These are phyloP conservation scores for Sebastes trivittatus DNA, from an alignment of 2,797 vertebrate species.

Conservation along the genomic window DNA sequence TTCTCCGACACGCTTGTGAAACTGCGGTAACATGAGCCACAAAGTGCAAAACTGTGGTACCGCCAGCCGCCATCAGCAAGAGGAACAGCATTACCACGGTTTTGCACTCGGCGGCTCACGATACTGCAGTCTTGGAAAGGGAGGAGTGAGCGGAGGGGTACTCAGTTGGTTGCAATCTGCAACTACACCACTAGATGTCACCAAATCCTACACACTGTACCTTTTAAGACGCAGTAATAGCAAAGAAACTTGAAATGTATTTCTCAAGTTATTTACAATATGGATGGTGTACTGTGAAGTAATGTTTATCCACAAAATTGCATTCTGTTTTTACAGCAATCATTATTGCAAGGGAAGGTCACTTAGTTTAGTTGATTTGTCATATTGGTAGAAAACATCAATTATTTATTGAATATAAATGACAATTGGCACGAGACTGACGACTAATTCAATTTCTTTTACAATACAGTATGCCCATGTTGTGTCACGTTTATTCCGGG, in stretches of 20 bases:
- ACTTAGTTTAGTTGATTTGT: neutral
- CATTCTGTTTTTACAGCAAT: neutral
- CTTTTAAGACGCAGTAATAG: neutral
- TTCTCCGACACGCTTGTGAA: accelerated
- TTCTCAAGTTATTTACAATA: neutral
- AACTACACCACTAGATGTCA: accelerated
- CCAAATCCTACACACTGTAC: neutral
- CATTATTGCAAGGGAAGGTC: neutral
- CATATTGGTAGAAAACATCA: neutral
- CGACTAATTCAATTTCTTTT: constrained; percentile 2
- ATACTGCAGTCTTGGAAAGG: no score
- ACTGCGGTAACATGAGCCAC: no score
- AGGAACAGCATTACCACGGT: accelerated
- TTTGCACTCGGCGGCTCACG: no score
- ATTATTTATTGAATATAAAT: neutral
- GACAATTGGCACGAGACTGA: neutral
- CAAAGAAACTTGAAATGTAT: neutral
- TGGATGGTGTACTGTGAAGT: neutral
- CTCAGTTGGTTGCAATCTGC: no score
- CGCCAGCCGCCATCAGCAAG: no score
- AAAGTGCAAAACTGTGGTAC: no score
- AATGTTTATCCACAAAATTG: neutral
- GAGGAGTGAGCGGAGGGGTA: no score
- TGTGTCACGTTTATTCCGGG: neutral
- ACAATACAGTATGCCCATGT: neutral